Evolutionary conservation across 2,113 vertebrate species (phyloP).

Genomic region (Actinemys pallida): DNA sequence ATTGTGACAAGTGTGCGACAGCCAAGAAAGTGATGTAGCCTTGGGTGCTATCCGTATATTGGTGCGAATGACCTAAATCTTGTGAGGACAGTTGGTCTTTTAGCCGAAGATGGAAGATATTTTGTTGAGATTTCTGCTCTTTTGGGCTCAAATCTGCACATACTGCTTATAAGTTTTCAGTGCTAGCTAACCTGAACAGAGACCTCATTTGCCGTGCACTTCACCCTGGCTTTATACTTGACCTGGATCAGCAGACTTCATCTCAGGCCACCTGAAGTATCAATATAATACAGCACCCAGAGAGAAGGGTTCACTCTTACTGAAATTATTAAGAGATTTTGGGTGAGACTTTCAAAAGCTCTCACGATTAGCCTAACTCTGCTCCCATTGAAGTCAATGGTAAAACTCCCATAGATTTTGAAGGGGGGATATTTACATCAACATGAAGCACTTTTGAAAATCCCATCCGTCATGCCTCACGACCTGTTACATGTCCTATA

Average conservation of each 20-base stretch:
- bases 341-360: neutral
- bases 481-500: neutral
- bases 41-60: neutral
- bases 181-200: neutral
- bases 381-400: neutral
- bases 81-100: neutral
- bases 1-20: neutral
- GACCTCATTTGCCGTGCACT: neutral
- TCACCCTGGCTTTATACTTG: neutral
- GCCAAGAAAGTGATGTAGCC: neutral
- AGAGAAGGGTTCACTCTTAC: neutral
- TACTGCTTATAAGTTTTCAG: neutral
- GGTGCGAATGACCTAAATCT: neutral
- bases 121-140: neutral
- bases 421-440: neutral
- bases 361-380: neutral
- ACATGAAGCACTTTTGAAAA: neutral
- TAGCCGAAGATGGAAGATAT: neutral
- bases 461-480: neutral
- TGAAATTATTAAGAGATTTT: neutral
- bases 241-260: neutral
- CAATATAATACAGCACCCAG: neutral
- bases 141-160: neutral
- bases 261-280: neutral
- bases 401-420: neutral